These are phyloP conservation scores for Norana najaformis DNA, from an alignment of 2,888 invertebrate species.

Conservation along the genomic window DNA sequence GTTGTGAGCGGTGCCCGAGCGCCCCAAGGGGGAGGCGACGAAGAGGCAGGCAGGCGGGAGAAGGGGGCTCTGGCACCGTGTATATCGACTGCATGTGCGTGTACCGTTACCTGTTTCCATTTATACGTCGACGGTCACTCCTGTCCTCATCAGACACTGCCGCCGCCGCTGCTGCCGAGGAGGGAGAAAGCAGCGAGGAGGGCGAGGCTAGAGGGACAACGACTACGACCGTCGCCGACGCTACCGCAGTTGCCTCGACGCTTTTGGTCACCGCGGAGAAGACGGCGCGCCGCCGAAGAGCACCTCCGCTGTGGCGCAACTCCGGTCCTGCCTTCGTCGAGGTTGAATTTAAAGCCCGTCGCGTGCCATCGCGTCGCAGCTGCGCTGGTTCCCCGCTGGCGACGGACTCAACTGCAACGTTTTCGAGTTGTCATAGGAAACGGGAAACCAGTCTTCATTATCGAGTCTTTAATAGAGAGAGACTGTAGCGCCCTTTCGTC, in stretches of 20 bases:
- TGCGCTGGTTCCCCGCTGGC: neutral
- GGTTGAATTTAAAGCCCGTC: neutral
- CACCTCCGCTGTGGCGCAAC: neutral
- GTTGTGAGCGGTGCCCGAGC: neutral
- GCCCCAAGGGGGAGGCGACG: neutral
- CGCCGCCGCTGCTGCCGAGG: neutral
- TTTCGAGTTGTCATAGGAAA: neutral
- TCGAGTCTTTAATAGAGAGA: neutral
- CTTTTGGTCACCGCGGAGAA: no score
- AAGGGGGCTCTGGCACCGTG: neutral
- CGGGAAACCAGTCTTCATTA: slow-evolving; percentile 2
- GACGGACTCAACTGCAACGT: neutral
- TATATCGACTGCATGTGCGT: slow-evolving; percentile 1
- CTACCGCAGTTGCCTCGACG: neutral
- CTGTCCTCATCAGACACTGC: neutral
- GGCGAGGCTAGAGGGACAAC: neutral
- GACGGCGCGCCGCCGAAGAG: neutral
- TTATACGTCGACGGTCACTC: neutral
- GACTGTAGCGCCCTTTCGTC: neutral
- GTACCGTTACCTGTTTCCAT: slow-evolving; percentile 13
- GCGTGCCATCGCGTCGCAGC: neutral
- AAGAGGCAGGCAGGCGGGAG: neutral
- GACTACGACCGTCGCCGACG: neutral
- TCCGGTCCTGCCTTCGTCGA: neutral
- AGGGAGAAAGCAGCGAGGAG: neutral